Percentiles rank a stretch among this genome's conserved stretches.
Evolutionary conservation across 2,113 vertebrate species (phyloP).

Genomic region (Atherinomorus stipes): DNA sequence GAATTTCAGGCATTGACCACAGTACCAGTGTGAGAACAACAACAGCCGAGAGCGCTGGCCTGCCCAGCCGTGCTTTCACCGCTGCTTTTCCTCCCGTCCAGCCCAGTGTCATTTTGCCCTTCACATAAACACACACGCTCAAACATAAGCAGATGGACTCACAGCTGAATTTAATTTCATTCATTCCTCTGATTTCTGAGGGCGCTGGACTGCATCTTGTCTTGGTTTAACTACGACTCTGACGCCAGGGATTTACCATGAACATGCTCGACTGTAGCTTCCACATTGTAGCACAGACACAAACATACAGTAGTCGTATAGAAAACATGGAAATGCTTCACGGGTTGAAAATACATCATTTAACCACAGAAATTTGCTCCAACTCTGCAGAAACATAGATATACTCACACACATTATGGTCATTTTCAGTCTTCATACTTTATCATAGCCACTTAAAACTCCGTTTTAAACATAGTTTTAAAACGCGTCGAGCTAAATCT

Average conservation of each 20-base stretch:
- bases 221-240: conserved; percentile 39
- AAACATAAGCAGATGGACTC: conserved; percentile 14
- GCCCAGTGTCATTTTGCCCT: conserved; percentile 42
- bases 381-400: too few species aligned
- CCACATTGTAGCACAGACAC: not conserved
- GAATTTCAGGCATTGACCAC: conserved; percentile 55
- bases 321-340: not conserved
- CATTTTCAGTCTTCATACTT: too few species aligned
- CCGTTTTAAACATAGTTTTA: too few species aligned
- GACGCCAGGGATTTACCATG: conserved; percentile 44
- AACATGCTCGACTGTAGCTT: conserved; percentile 3
- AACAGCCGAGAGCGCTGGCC: conserved; percentile 41
- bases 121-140: conserved; percentile 34
- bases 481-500: too few species aligned
- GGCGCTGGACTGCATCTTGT: conserved; percentile 54
- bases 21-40: conserved; percentile 63
- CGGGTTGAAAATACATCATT: too few species aligned
- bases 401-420: too few species aligned
- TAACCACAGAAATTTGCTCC: too few species aligned
- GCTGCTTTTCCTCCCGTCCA: conserved; percentile 43
- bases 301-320: too few species aligned
- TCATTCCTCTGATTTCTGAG: conserved; percentile 47
- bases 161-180: conserved; percentile 62
- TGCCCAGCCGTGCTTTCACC: conserved; percentile 20
- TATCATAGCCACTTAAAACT: too few species aligned